Evolutionary conservation across 1,140 invertebrate genomes (phyloP).

Genomic region (Drosophila neocordata): DNA sequence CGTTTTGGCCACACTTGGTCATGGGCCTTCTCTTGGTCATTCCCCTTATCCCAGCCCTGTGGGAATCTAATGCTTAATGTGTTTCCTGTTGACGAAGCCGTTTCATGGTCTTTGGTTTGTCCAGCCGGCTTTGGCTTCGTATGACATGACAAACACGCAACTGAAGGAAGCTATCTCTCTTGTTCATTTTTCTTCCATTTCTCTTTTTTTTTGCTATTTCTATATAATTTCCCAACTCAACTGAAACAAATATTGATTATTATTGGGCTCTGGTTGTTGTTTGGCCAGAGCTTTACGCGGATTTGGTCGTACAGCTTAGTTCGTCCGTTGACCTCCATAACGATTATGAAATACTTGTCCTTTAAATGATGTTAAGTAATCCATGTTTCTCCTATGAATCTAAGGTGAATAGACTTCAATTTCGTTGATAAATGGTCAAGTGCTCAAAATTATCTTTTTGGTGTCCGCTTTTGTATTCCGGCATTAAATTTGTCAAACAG

Average conservation of each 20-base stretch:
- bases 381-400: neutral
- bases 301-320: slow-evolving; percentile 58
- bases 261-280: slow-evolving; percentile 39
- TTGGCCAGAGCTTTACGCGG: slow-evolving; percentile 61
- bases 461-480: slow-evolving; percentile 9
- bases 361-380: slow-evolving; percentile 36
- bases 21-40: neutral
- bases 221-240: slow-evolving; percentile 4
- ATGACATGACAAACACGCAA: slow-evolving; percentile 78
- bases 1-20: slow-evolving; percentile 25
- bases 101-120: slow-evolving; percentile 41
- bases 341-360: slow-evolving; percentile 54
- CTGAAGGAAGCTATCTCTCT: slow-evolving; percentile 37
- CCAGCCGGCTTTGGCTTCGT: slow-evolving; percentile 60
- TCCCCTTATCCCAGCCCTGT: neutral
- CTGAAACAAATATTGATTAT: slow-evolving; percentile 70
- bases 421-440: neutral
- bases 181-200: slow-evolving; percentile 8
- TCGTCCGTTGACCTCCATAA: slow-evolving; percentile 58
- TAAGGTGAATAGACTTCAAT: neutral
- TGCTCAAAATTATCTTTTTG: neutral
- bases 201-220: neutral
- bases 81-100: slow-evolving; percentile 71
- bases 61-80: slow-evolving; percentile 63
- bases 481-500: slow-evolving; percentile 67